These are phyloP conservation scores for Oxytorus armatus DNA, from an alignment of 2,888 invertebrate genomes.

Conservation along the genomic window DNA sequence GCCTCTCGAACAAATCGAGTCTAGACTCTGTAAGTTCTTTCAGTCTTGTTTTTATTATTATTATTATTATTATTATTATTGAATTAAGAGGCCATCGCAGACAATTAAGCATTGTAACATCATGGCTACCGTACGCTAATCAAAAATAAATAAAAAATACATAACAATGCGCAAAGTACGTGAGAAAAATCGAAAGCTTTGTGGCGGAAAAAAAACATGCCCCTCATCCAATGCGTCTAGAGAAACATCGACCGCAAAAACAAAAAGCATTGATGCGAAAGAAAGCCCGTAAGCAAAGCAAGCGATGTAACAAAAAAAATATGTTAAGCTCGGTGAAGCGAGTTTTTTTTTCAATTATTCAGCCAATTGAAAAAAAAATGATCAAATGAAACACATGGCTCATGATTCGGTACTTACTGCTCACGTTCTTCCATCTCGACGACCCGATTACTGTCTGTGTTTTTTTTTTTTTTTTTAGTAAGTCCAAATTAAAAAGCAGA, in stretches of 20 bases:
- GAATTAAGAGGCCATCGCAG: background rate
- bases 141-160: background rate
- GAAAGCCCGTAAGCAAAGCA: slow-evolving; percentile 22
- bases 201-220: too few relatives aligned
- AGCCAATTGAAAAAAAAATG: slow-evolving; percentile 51
- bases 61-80: slow-evolving; percentile 10
- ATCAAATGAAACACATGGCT: slow-evolving; percentile 60
- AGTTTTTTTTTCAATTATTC: background rate
- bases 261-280: background rate
- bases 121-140: too few relatives aligned
- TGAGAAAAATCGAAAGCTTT: background rate
- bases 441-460: slow-evolving; percentile 91
- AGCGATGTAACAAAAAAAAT: slow-evolving; percentile 4
- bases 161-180: background rate
- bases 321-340: slow-evolving; percentile 23
- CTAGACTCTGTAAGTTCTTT: slow-evolving; percentile 23
- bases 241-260: slow-evolving; percentile 5
- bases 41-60: slow-evolving; percentile 2
- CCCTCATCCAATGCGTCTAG: too few relatives aligned
- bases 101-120: background rate
- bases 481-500: slow-evolving; percentile 86
- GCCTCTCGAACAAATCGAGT: slow-evolving; percentile 35
- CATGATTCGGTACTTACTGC: slow-evolving; percentile 89
- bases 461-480: slow-evolving; percentile 82
- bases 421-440: slow-evolving; percentile 92